A percentile compares a stretch with the other conserved stretches of the same genome.
phyloP scores from a whole-genome alignment of 2,888 invertebrate species.

The Tetanocera ferruginea region DNA sequence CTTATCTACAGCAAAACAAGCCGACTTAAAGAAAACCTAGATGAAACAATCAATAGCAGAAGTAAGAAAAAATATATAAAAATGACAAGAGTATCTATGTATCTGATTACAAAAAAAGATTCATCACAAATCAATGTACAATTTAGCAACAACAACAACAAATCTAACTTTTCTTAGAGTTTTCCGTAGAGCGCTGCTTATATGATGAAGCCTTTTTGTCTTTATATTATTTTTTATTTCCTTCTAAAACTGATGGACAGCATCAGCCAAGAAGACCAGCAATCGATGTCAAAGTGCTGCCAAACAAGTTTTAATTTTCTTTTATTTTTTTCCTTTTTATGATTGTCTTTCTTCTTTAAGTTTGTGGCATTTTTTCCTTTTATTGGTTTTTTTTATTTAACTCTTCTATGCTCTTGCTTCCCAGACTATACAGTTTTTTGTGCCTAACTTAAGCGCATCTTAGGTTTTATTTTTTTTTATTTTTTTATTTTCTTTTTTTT shows the following conservation, averaged over 20 bases:
- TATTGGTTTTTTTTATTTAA: background rate
- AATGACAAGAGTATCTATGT: too few relatives aligned
- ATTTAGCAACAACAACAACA: background rate
- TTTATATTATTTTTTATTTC: background rate
- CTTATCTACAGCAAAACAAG: too few relatives aligned
- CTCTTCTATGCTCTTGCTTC: background rate
- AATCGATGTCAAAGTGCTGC: conserved; percentile 4
- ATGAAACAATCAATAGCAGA: too few relatives aligned
- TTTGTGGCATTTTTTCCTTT: background rate
- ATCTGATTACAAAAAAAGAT: too few relatives aligned
- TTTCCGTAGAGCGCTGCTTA: background rate
- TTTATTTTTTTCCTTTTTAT: background rate
- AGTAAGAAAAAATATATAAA: too few relatives aligned
- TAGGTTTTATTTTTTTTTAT: background rate
- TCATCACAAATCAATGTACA: too few relatives aligned
- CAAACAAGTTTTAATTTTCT: background rate
- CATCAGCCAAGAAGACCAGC: background rate
- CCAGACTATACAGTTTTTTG: background rate
- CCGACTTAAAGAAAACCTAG: too few relatives aligned
- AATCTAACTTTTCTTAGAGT: background rate
- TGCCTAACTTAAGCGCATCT: background rate
- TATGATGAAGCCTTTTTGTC: too few relatives aligned
- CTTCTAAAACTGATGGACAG: background rate
- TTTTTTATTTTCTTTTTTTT: background rate
- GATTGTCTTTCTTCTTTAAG: background rate